A percentile compares a stretch with the other conserved stretches of the same genome.
phyloP scores from a whole-genome alignment of 2,888 invertebrate species.

The Caenorhabditis sp. region DNA sequence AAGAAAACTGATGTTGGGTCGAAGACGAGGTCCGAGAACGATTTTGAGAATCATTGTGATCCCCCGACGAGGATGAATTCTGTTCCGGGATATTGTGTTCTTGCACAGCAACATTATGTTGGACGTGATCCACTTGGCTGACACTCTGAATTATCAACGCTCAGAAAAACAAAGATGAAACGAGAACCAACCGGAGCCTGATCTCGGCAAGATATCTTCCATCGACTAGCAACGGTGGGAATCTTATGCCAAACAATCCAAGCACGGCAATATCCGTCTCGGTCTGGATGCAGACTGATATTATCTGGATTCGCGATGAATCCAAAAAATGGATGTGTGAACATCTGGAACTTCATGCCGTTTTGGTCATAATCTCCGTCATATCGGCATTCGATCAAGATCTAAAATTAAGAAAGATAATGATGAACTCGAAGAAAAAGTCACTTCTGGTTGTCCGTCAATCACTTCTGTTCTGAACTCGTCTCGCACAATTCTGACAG shows the following conservation, averaged over 20 bases:
- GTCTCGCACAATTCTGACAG: not conserved
- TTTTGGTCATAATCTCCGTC: not conserved
- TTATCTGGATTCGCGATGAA: constrained; percentile 7
- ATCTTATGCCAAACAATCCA: constrained; percentile 22
- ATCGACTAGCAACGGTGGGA: not conserved
- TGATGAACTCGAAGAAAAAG: no score
- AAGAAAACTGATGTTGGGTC: not conserved
- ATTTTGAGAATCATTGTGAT: no score
- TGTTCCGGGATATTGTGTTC: no score
- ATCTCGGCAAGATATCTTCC: constrained; percentile 26
- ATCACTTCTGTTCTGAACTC: constrained; percentile 7
- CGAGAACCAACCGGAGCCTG: constrained; percentile 2
- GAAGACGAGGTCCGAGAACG: no score
- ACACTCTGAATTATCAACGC: no score
- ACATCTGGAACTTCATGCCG: not conserved
- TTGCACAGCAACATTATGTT: no score
- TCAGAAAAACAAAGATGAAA: no score
- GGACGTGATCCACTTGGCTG: no score
- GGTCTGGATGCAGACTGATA: not conserved
- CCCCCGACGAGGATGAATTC: no score
- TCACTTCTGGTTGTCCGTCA: not conserved
- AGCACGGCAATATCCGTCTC: not conserved
- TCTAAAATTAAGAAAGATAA: no score
- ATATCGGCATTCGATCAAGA: not conserved
- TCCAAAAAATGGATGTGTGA: not conserved